Conservation (phyloP, 2,888 invertebrate genomes). For the Baccha elongata region DNA sequence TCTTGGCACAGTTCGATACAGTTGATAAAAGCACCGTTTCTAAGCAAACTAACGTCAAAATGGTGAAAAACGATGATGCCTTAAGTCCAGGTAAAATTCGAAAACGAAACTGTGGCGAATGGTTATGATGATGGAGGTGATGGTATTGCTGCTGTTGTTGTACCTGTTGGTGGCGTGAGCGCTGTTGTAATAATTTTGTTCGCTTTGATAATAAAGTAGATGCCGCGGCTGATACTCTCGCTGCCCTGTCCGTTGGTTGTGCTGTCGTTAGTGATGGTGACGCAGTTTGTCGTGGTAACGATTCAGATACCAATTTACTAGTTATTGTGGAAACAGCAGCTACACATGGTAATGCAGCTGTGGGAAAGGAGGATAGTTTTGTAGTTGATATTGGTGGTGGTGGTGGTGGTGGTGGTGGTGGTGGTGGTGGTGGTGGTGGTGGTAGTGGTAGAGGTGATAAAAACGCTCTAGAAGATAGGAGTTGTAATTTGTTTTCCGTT, state of each 20-base stretch:
- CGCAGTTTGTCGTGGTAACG: conserved; percentile 24
- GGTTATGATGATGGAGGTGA: conserved; percentile 60
- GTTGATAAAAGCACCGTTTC: conserved; percentile 85
- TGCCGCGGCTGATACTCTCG: conserved; percentile 14
- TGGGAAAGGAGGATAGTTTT: conserved; percentile 22
- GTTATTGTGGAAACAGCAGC: conserved; percentile 26
- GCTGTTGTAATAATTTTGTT: conserved; percentile 54
- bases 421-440: conserved; percentile 3
- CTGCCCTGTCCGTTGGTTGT: conserved; percentile 13
- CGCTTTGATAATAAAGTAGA: conserved; percentile 31
- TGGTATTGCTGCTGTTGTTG: conserved; percentile 42
- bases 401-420: conserved; percentile 18
- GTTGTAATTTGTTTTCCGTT: conserved; percentile 34
- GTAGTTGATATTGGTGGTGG: background rate
- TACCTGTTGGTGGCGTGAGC: conserved; percentile 43
- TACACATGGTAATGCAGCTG: conserved; percentile 18
- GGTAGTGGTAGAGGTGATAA: conserved; percentile 5
- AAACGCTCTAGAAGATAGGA: conserved; percentile 15
- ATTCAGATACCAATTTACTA: conserved; percentile 52
- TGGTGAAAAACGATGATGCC: conserved; percentile 83
- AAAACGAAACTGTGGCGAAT: conserved; percentile 76
- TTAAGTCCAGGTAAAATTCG: conserved; percentile 80
- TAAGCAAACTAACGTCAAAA: conserved; percentile 84
- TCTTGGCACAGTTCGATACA: conserved; percentile 89
- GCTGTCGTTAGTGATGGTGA: conserved; percentile 14